Base-by-base conservation (phyloP, 2,888 invertebrate species). In the Bembecia ichneumoniformis region DNA sequence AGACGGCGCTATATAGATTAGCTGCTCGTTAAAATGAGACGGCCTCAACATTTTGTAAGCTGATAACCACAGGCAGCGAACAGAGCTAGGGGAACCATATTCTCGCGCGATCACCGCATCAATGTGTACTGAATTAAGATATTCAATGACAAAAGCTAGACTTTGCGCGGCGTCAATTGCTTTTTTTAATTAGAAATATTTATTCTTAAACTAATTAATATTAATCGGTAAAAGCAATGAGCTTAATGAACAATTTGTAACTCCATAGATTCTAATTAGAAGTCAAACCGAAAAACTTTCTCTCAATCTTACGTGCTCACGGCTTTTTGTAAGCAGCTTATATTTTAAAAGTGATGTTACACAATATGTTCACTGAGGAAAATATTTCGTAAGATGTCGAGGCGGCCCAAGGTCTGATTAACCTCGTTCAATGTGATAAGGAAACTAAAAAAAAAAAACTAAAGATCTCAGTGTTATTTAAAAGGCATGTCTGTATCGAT, bases 11-110 rank as follows among this genome's bases (percentile, higher is more conserved):
- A 81, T 73, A 68, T 64, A 71, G 74, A 74, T 78, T 77, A 74
- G 71, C 64, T 56, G 62, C 59, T 57, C 53, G 79, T 62, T 55
- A 63, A 79, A 87, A 71, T 62, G 76, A 73, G 87, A 84, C 71
- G 67, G 77, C 67, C 65, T 74, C 63, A 73, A 77, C 84, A 81
- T 84, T 86, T 87, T 83, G 84, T 86, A 82, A 86, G 83, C 82
- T 86, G 87, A 87, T 87, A 87, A 86, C 82, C 82, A 82, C 80
- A 82, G 78, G 75, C 77, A 81, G 80, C 71, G 73, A 80, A 77
- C 80, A 75, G 49, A 77, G 75, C 79, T 81, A 81, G 86, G 84
- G 84, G 84, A 82, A 82, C 80, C 79, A 81, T 83, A 83, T 82
- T 86, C 84, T 84, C 79, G 78, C 77, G 78, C 81, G 77, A 74